Conservation (phyloP, 2,113 vertebrate genomes). For the Trachemys scripta region DNA sequence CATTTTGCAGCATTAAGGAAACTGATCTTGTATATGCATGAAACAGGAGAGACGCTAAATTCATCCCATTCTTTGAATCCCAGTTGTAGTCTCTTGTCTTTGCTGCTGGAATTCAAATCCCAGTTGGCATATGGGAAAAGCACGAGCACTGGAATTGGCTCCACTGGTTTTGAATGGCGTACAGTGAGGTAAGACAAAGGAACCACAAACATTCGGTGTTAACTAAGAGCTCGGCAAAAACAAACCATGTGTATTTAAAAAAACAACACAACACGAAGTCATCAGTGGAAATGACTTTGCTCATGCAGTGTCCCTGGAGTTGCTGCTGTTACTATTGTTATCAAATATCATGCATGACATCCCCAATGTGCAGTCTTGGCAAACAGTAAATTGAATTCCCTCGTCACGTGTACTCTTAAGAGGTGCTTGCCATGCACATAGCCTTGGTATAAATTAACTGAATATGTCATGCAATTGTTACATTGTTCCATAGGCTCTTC, state of each 20-base stretch:
- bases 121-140: accelerated
- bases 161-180: background rate
- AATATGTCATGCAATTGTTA: slow-evolving; percentile 65
- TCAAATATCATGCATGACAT: background rate
- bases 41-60: background rate
- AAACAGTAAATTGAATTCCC: slow-evolving; percentile 3
- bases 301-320: background rate
- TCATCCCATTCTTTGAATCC: background rate
- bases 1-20: background rate
- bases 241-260: background rate
- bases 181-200: accelerated
- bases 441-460: slow-evolving; percentile 69
- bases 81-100: accelerated
- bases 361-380: slow-evolving; percentile 25
- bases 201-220: background rate
- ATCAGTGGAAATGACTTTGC: background rate
- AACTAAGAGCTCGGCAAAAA: background rate
- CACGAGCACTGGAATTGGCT: background rate
- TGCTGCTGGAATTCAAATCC: background rate
- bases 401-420: slow-evolving; percentile 42
- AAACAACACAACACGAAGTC: background rate
- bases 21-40: background rate
- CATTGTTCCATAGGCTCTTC: slow-evolving; percentile 62
- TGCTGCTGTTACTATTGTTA: background rate
- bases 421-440: slow-evolving; percentile 63